Percentiles rank a stretch among this genome's conserved stretches.
phyloP scores from a whole-genome alignment of 2,888 invertebrate genomes.

The Agrochola circellaris region DNA sequence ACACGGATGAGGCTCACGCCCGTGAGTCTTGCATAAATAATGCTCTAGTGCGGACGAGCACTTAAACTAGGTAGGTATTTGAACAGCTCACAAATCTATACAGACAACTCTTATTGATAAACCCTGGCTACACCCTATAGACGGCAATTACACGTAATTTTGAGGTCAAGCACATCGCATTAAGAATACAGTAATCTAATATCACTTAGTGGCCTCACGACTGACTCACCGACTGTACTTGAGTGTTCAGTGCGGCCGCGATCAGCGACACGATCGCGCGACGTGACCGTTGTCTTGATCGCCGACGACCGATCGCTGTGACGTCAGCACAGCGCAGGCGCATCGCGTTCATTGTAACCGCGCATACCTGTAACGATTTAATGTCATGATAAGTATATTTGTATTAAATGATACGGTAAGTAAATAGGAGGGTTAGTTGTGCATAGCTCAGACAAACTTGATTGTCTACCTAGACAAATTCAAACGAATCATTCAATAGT shows the following conservation, averaged over 20 bases:
- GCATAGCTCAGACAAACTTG: not conserved
- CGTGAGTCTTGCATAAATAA: not conserved
- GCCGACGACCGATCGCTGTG: slow-evolving; percentile 65
- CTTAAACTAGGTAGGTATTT: not conserved
- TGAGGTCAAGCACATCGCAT: slow-evolving; percentile 29
- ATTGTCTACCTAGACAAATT: not conserved
- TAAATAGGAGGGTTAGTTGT: slow-evolving; percentile 13
- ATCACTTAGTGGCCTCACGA: slow-evolving; percentile 68
- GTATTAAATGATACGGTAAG: slow-evolving; percentile 13
- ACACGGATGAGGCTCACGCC: not conserved
- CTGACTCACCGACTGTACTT: slow-evolving; percentile 71
- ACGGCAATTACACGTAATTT: slow-evolving; percentile 8
- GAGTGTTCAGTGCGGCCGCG: slow-evolving; percentile 56
- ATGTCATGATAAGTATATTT: slow-evolving; percentile 42
- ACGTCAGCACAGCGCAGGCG: slow-evolving; percentile 74
- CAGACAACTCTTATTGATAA: not conserved
- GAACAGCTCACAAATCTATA: not conserved
- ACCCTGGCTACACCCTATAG: slow-evolving; percentile 48
- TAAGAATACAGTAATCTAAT: slow-evolving; percentile 56
- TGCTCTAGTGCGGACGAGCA: not conserved
- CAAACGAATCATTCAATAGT: not conserved
- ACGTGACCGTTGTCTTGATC: slow-evolving; percentile 52
- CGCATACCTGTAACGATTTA: slow-evolving; percentile 83
- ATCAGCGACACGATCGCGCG: slow-evolving; percentile 59
- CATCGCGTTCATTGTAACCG: slow-evolving; percentile 82